These are phyloP conservation scores for Protophormia terraenovae DNA, from an alignment of 2,888 invertebrate species.

Conservation along the genomic window DNA sequence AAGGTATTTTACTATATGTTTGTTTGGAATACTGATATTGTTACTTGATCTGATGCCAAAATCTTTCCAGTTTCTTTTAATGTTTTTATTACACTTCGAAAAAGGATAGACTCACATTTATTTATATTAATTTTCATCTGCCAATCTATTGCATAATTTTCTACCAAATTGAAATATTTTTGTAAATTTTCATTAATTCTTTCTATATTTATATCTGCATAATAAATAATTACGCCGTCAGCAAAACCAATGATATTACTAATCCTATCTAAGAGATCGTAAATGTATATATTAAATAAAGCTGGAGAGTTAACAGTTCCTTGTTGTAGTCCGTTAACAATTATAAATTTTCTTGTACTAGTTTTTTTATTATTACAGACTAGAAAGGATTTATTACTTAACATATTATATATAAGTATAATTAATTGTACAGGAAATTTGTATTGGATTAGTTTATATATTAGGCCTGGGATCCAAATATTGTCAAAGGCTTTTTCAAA, in stretches of 20 bases:
- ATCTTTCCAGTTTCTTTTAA: conserved; percentile 21
- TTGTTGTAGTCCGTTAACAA: conserved; percentile 12
- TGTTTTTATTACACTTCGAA: conserved; percentile 40
- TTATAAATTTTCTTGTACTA: neutral
- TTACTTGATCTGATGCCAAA: conserved; percentile 11
- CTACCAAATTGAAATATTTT: neutral
- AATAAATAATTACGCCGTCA: conserved; percentile 28
- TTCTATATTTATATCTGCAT: neutral
- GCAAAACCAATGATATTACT: conserved; percentile 5
- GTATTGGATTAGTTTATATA: neutral
- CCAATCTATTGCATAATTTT: conserved; percentile 22
- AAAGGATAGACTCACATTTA: conserved; percentile 38
- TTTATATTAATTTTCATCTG: conserved; percentile 17
- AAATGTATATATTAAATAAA: conserved; percentile 9
- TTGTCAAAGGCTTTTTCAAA: conserved; percentile 28
- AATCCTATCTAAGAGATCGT: neutral
- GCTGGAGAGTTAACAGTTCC: neutral
- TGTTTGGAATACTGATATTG: neutral
- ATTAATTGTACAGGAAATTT: neutral
- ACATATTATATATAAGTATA: conserved; percentile 23
- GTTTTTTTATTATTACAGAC: neutral
- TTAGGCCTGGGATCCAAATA: conserved; percentile 23
- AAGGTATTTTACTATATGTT: neutral
- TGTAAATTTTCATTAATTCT: conserved; percentile 34
- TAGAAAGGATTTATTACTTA: conserved; percentile 2